Evolutionary conservation across 2,888 invertebrate genomes (phyloP), one percentile per base, ranked within the genome.

Genomic region (Pimpla rufipes): DNA sequence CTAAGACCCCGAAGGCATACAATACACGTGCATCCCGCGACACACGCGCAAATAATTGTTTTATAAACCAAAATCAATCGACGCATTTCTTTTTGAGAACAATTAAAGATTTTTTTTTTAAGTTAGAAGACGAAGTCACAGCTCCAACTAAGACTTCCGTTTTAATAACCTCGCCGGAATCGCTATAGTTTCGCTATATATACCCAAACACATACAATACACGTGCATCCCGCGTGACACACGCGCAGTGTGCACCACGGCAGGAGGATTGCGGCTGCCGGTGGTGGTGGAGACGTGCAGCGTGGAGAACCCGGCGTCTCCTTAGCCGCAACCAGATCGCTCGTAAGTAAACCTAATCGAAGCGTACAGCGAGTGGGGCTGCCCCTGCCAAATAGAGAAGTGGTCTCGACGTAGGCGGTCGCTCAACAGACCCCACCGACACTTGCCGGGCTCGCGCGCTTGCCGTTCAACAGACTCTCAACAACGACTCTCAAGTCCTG

Each of bases 401-500:
- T 85, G 82, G 89, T 90, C 88, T 89, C 89, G 85, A 88, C 91
- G 91, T 91, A 91, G 91, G 91, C 90, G 91, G 90, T 90, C 90
- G 83, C 84, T 81, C 70, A 64, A 84, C 59, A 86, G 81, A 84
- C 87, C 85, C 70, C 85, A 79, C 82, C 82, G 84, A 73, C 84
- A 76, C 82, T 84, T 76, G 75, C 79, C 71, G 45, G 66, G 45
- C 67, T 67, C 57, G 47, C 78, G 47, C 37, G n/a, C 23, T 59
- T 68, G 55, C 37, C 45, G 42, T 59, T 70, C 66, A 40, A 42
- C 37, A 70, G 59, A 52, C 55, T 76, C 62, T 64, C 75, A 59
- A 79, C 45, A 52, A 50, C 75, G 52, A 75, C 75, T 23, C 68
- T 29, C 13, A n/a, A n/a, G 40, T 10, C 16, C n/a, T n/a, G n/a